Evolutionary conservation across 1,140 invertebrate genomes (phyloP).

Genomic region (Ridgeia piscesae): DNA sequence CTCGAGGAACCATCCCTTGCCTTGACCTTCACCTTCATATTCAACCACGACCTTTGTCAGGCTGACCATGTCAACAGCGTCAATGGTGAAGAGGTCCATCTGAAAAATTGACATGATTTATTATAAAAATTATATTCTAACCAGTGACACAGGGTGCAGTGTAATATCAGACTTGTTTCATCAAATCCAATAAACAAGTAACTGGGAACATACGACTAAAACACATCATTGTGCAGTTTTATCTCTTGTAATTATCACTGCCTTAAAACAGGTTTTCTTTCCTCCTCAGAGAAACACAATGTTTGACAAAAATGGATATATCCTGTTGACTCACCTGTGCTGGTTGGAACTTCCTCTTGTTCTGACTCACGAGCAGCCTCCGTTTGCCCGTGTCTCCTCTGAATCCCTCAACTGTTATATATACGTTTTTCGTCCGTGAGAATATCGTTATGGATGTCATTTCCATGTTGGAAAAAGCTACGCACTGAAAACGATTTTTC

Average conservation of each 20-base stretch:
- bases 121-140: neutral
- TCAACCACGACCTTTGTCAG: slow-evolving; percentile 31
- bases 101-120: slow-evolving; percentile 4
- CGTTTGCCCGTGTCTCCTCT: slow-evolving; percentile 40
- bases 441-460: too few relatives aligned
- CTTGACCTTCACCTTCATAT: slow-evolving; percentile 34
- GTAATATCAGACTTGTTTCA: too few relatives aligned
- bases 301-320: neutral
- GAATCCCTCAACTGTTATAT: slow-evolving; percentile 37
- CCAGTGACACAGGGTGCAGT: too few relatives aligned
- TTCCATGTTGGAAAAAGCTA: too few relatives aligned
- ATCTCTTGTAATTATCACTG: too few relatives aligned
- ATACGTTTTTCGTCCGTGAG: slow-evolving; percentile 42
- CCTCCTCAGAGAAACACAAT: neutral
- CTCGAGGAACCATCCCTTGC: slow-evolving; percentile 49
- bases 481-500: too few relatives aligned
- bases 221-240: too few relatives aligned
- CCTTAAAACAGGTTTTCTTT: too few relatives aligned
- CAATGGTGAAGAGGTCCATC: slow-evolving; percentile 25
- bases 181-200: too few relatives aligned
- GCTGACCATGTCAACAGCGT: slow-evolving; percentile 22
- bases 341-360: slow-evolving; percentile 34
- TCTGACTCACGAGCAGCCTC: slow-evolving; percentile 38
- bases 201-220: too few relatives aligned
- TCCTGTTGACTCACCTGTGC: slow-evolving; percentile 41